Percentiles rank a stretch among this genome's conserved stretches.
Evolutionary conservation across 1,140 invertebrate species (phyloP).

Genomic region (Teleogryllus occipitalis): DNA sequence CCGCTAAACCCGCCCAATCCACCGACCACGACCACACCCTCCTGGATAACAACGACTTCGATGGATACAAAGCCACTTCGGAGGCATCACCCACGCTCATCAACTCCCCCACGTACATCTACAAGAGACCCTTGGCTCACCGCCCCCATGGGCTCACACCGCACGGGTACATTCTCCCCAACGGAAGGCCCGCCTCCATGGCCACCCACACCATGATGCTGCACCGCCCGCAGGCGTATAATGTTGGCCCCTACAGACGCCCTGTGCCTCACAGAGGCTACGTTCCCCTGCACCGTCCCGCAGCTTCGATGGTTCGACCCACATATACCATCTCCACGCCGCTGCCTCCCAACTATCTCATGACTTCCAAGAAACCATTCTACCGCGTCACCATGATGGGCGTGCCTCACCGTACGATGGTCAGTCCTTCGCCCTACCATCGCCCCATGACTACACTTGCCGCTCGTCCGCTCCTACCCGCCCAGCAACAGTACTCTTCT

Average conservation of each 20-base stretch:
- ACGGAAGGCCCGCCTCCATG: background rate
- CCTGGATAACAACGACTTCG: background rate
- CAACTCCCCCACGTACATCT: background rate
- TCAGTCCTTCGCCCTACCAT: background rate
- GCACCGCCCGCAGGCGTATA: slow-evolving; percentile 15
- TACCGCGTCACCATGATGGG: slow-evolving; percentile 9
- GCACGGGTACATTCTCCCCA: slow-evolving; percentile 8
- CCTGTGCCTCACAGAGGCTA: slow-evolving; percentile 11
- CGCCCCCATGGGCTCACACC: background rate
- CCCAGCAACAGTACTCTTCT: background rate
- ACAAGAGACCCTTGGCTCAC: background rate
- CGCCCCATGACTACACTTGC: background rate
- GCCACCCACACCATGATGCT: slow-evolving; percentile 13
- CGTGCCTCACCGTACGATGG: background rate
- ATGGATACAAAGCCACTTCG: background rate
- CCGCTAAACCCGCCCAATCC: background rate
- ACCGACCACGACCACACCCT: background rate
- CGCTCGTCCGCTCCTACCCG: background rate
- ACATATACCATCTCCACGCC: background rate
- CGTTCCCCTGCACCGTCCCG: slow-evolving; percentile 7
- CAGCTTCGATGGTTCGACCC: background rate
- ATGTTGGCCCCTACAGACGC: background rate
- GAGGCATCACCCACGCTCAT: background rate
- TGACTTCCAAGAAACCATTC: slow-evolving; percentile 17
- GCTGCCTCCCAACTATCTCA: slow-evolving; percentile 11